Evolutionary conservation across 2,797 vertebrate genomes (phyloP).

Genomic region (Argya squamiceps): DNA sequence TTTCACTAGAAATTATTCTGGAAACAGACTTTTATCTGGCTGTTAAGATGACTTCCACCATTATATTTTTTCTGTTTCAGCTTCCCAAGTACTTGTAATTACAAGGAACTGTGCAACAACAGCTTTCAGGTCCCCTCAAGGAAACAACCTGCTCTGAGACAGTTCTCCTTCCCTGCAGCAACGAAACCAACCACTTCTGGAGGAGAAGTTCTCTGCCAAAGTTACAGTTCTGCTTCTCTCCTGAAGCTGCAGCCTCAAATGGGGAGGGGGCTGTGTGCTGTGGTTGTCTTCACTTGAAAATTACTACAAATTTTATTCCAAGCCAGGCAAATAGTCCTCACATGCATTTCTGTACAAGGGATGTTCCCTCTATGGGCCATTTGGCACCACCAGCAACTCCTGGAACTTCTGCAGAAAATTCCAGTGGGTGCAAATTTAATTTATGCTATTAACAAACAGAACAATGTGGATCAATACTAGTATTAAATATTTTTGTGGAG

Average conservation of each 20-base stretch:
- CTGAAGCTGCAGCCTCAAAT: not conserved
- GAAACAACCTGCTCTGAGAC: not conserved
- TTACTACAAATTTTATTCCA: not conserved
- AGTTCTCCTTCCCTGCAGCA: slow-evolving; percentile 26
- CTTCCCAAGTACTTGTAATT: not conserved
- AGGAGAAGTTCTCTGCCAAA: not conserved
- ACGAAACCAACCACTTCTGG: not conserved
- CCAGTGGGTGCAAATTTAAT: not conserved
- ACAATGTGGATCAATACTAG: not conserved
- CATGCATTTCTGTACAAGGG: not conserved
- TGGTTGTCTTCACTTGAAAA: not conserved
- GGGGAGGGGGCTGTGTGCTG: not conserved
- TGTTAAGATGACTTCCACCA: not conserved
- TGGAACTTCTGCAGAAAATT: not conserved
- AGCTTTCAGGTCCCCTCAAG: slow-evolving; percentile 17
- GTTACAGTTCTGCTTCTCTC: slow-evolving; percentile 39
- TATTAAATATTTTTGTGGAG: not conserved
- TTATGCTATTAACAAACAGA: not conserved
- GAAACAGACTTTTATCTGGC: not conserved
- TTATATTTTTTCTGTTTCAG: not conserved
- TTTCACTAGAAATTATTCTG: not conserved
- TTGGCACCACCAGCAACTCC: not conserved
- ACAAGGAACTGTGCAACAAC: not conserved
- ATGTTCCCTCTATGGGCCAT: not conserved
- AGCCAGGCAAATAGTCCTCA: not conserved